A percentile compares a stretch with the other conserved stretches of the same genome.
These are phyloP conservation scores for Meteorus cinctellus DNA, from an alignment of 2,888 invertebrate species.

Conservation along the genomic window DNA sequence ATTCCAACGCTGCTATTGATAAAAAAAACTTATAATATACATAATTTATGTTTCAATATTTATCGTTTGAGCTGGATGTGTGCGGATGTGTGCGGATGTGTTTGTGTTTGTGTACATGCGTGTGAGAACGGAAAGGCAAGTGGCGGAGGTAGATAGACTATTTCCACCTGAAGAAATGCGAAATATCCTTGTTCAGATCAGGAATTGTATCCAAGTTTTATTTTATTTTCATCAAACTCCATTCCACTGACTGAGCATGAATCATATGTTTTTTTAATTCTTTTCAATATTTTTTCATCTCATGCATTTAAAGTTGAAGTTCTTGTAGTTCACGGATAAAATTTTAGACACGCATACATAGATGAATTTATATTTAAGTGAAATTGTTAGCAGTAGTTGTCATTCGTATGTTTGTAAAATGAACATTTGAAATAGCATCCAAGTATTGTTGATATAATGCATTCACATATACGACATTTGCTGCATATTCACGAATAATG, in stretches of 20 bases:
- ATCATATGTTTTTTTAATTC: not conserved
- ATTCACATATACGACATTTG: not conserved
- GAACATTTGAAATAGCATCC: not conserved
- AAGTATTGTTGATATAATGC: not conserved
- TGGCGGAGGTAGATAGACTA: conserved; percentile 4
- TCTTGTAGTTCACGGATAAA: no score
- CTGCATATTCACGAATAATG: not conserved
- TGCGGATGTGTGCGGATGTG: not conserved
- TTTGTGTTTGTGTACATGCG: no score
- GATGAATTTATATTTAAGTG: not conserved
- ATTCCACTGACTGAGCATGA: not conserved
- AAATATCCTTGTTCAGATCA: not conserved
- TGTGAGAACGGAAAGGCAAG: not conserved
- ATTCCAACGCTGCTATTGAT: not conserved
- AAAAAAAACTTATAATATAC: not conserved
- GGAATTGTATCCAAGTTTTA: not conserved
- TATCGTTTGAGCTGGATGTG: not conserved
- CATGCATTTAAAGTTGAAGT: not conserved
- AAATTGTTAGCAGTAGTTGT: not conserved
- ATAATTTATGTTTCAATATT: not conserved
- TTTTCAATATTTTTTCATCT: not conserved
- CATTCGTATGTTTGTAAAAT: not conserved
- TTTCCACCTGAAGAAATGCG: not conserved
- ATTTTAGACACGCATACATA: no score
- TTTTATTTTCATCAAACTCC: not conserved